Percentiles rank a stretch among this genome's conserved stretches.
These are phyloP conservation scores for Dipodomys merriami DNA, from an alignment of 2,113 vertebrate genomes.

Conservation along the genomic window DNA sequence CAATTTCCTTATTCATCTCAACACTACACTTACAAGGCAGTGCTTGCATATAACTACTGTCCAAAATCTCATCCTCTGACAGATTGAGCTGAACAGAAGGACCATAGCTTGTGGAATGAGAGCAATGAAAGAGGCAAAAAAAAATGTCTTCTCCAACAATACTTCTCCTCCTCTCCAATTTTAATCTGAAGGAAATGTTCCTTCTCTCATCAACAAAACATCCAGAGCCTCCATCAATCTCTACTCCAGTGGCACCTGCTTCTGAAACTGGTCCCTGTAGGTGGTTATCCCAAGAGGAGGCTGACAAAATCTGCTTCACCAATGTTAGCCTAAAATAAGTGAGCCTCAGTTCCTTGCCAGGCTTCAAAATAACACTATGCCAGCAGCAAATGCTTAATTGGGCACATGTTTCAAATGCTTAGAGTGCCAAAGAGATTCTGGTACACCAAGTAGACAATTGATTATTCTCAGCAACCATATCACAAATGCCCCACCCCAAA, in stretches of 20 bases:
- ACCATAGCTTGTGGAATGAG: conserved; percentile 45
- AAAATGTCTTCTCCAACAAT: conserved; percentile 35
- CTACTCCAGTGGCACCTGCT: background rate
- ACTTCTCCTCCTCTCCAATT: conserved; percentile 19
- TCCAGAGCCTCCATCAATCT: background rate
- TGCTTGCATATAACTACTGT: background rate
- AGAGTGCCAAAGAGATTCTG: background rate
- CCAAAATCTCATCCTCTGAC: conserved; percentile 52
- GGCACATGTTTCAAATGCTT: background rate
- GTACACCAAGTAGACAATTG: background rate
- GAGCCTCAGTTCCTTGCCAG: background rate
- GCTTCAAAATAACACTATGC: conserved; percentile 7
- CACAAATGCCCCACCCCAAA: background rate
- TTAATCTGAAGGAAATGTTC: background rate
- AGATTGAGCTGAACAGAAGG: conserved; percentile 30
- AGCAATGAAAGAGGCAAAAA: background rate
- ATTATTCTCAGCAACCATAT: background rate
- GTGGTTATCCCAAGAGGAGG: conserved; percentile 30
- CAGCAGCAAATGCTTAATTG: background rate
- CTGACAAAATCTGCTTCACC: background rate
- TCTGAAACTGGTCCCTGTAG: background rate
- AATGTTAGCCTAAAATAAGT: background rate
- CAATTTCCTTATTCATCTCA: background rate
- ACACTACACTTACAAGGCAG: background rate
- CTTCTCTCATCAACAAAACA: background rate